A percentile compares a stretch with the other conserved stretches of the same genome.
Conservation (phyloP, 2,888 invertebrate species). For the Aporophyla lueneburgensis region DNA sequence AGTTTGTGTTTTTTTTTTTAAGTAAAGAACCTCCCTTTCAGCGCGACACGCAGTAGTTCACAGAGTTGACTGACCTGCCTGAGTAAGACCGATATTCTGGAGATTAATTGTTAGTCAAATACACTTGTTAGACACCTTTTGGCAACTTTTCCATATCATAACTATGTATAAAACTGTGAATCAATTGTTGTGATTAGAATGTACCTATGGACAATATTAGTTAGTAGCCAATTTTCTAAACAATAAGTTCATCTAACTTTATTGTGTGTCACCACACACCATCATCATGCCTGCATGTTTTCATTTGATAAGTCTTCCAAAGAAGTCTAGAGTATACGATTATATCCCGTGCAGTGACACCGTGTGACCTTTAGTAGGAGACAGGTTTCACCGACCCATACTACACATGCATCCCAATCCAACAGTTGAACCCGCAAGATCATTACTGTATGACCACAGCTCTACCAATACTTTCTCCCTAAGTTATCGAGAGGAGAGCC, state of each 20-base stretch:
- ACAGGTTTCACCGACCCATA: too few relatives aligned
- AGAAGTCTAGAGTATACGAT: too few relatives aligned
- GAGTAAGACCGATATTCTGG: background rate
- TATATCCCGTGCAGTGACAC: too few relatives aligned
- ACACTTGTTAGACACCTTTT: background rate
- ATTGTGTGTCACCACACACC: background rate
- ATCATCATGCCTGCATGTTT: too few relatives aligned
- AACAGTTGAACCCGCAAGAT: background rate
- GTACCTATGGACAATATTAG: too few relatives aligned
- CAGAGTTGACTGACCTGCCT: background rate
- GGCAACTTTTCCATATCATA: background rate
- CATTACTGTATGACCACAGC: background rate
- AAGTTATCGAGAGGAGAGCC: constrained; percentile 46
- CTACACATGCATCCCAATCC: background rate
- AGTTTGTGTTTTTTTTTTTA: too few relatives aligned
- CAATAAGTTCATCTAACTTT: background rate
- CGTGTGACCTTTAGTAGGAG: too few relatives aligned
- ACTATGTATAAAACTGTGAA: background rate
- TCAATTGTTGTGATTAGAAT: background rate
- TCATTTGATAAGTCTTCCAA: too few relatives aligned
- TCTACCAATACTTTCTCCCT: constrained; percentile 51
- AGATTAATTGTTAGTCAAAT: background rate
- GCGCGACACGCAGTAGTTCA: too few relatives aligned
- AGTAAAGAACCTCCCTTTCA: background rate
- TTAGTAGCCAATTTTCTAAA: too few relatives aligned